phyloP scores from a whole-genome alignment of 1,140 invertebrate species.

The Stratiolaelaps scimitus region DNA sequence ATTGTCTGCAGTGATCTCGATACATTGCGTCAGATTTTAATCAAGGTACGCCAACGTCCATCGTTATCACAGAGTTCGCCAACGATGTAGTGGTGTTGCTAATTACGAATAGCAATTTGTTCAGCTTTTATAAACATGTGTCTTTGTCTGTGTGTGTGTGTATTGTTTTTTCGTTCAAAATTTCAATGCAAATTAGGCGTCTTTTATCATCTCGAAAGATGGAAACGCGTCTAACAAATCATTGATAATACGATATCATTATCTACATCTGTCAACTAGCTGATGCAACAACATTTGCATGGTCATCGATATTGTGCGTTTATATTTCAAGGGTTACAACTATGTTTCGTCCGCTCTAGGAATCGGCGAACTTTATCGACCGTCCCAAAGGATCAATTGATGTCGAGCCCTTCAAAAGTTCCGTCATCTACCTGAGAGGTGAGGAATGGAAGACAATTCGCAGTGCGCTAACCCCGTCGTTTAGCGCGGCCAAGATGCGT shows the following conservation, averaged over 20 bases:
- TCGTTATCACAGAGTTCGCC: too few relatives aligned
- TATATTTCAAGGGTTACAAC: background rate
- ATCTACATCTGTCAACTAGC: too few relatives aligned
- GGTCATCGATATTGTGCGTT: too few relatives aligned
- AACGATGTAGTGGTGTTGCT: too few relatives aligned
- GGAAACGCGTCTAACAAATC: background rate
- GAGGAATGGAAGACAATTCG: constrained; percentile 46
- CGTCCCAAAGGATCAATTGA: constrained; percentile 38
- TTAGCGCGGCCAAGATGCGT: constrained; percentile 46
- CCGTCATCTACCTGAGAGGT: constrained; percentile 38
- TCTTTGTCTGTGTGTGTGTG: too few relatives aligned
- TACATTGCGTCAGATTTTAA: constrained; percentile 39
- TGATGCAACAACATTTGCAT: too few relatives aligned
- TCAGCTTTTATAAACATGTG: too few relatives aligned
- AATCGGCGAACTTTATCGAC: constrained; percentile 39
- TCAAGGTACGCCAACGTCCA: constrained; percentile 20
- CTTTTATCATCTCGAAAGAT: background rate
- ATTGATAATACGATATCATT: too few relatives aligned
- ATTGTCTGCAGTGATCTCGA: constrained; percentile 40
- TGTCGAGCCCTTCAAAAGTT: constrained; percentile 38
- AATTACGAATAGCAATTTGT: too few relatives aligned
- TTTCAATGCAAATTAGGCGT: constrained; percentile 3
- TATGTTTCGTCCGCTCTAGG: constrained; percentile 33
- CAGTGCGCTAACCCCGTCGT: constrained; percentile 45
- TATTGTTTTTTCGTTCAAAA: too few relatives aligned